Evolutionary conservation across 92 coral and sea anemone genomes (phyloP), one percentile per base, ranked within the genome.

Genomic region (Palythoa grandis): DNA sequence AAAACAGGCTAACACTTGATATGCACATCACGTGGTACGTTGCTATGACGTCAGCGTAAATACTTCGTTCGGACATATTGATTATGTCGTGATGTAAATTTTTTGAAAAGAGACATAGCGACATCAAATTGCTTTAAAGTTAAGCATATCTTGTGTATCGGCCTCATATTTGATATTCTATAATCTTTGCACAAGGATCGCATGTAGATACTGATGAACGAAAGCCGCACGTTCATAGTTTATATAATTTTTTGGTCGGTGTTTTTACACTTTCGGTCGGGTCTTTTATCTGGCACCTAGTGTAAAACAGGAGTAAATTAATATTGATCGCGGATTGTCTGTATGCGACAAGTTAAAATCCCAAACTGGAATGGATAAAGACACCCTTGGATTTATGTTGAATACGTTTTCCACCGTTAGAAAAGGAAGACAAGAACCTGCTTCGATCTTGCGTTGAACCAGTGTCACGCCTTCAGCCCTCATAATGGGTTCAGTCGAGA

Each of bases 401-500:
- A 80, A 5, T 79, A 40, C 23, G 6, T 47, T 79, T 79, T 67
- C 84, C 69, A 63, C 9, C 7, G 0, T 24, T 1, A n/a, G 69
- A 63, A 8, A 7, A 8, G 69, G 5, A n/a, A n/a, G 84, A 79
- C 57, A 39, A 38, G 72, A 65, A 80, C 74, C 24, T n/a, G 47
- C 84, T 65, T 37, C 54, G 52, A 16, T 19, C 10, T 37, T 17
- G 16, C 0, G 39, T 48, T 12, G 22, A 22, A 24, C 12, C 43
- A 61, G 5, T 67, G 85, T 66, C 85, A 66, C 85, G 69, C 83
- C 52, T 38, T 87, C 39, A 67, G 25, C 7, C 4, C 19, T 19
- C 72, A 20, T 50, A 4, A 95, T 94, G 98, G 90, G 96, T 66
- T 92, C 96, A 14, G 86, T 88, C 89, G 96, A 92, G 53, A 88